A percentile compares a stretch with the other conserved stretches of the same genome.
Evolutionary conservation across 2,888 invertebrate species (phyloP).

Genomic region (Eilema sororculum): DNA sequence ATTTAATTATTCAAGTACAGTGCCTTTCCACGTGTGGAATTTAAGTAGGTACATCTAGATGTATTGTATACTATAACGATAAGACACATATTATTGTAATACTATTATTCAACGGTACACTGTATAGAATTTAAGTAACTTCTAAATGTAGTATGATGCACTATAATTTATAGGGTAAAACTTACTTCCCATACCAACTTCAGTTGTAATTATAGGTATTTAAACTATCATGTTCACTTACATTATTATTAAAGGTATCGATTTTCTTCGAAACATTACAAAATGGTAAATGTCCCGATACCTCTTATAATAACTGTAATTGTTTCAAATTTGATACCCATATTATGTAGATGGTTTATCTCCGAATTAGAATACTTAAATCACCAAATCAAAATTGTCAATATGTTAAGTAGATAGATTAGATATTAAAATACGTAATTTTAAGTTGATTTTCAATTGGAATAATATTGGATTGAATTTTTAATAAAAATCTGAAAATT

Average conservation of each 20-base stretch:
- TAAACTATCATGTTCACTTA: too few species aligned
- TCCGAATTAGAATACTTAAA: not conserved
- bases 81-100: constrained; percentile 57
- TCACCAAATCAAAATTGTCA: constrained; percentile 56
- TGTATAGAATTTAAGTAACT: constrained; percentile 51
- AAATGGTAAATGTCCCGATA: too few species aligned
- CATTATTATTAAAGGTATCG: too few species aligned
- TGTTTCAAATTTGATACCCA: constrained; percentile 70
- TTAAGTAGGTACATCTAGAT: constrained; percentile 62
- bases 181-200: too few species aligned
- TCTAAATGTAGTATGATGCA: constrained; percentile 40
- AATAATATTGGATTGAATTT: constrained; percentile 48
- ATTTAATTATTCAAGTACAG: constrained; percentile 77
- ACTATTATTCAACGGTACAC: constrained; percentile 48
- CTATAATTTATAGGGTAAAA: constrained; percentile 39
- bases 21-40: constrained; percentile 80
- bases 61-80: constrained; percentile 59
- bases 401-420: constrained; percentile 70
- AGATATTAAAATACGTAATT: constrained; percentile 73
- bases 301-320: too few species aligned
- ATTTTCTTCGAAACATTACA: too few species aligned
- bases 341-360: constrained; percentile 61
- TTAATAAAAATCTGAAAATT: constrained; percentile 59
- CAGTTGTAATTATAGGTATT: too few species aligned
- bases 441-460: constrained; percentile 75